Conservation (phyloP, 2,888 invertebrate species). For the Oscheius onirici region DNA sequence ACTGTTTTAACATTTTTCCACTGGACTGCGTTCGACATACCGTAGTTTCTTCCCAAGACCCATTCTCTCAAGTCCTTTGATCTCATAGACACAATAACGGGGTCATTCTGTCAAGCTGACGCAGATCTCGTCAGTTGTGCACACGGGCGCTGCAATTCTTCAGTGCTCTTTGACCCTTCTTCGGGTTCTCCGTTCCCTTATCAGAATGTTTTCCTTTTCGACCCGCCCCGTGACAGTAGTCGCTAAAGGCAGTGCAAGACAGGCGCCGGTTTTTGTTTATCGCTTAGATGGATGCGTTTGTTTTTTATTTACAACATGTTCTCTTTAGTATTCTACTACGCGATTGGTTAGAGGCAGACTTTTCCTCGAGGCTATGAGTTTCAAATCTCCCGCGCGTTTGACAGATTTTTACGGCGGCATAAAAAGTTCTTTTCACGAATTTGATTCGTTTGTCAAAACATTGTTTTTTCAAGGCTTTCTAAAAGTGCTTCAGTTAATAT, state of each 20-base stretch:
- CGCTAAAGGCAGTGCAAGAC: too few relatives aligned
- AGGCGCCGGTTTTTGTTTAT: not conserved
- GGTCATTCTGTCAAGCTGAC: slow-evolving; percentile 21
- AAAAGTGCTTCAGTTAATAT: not conserved
- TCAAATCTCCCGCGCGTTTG: too few relatives aligned
- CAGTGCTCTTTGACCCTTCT: slow-evolving; percentile 18
- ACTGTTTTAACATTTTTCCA: too few relatives aligned
- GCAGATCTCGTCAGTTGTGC: slow-evolving; percentile 27
- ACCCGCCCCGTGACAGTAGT: not conserved
- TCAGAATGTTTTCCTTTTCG: slow-evolving; percentile 27
- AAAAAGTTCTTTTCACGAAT: too few relatives aligned
- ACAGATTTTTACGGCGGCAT: too few relatives aligned
- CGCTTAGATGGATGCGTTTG: not conserved
- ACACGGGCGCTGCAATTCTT: slow-evolving; percentile 35
- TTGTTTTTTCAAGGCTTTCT: too few relatives aligned
- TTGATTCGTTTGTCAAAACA: too few relatives aligned
- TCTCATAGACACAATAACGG: not conserved
- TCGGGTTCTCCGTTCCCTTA: slow-evolving; percentile 22
- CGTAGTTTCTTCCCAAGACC: not conserved
- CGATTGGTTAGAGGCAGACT: too few relatives aligned
- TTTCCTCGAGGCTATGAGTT: too few relatives aligned
- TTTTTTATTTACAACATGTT: too few relatives aligned
- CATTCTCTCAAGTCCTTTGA: too few relatives aligned
- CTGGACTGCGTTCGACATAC: not conserved
- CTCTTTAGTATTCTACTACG: too few relatives aligned